phyloP scores from a whole-genome alignment of 2,888 invertebrate species.

The Ectobius pallidus region DNA sequence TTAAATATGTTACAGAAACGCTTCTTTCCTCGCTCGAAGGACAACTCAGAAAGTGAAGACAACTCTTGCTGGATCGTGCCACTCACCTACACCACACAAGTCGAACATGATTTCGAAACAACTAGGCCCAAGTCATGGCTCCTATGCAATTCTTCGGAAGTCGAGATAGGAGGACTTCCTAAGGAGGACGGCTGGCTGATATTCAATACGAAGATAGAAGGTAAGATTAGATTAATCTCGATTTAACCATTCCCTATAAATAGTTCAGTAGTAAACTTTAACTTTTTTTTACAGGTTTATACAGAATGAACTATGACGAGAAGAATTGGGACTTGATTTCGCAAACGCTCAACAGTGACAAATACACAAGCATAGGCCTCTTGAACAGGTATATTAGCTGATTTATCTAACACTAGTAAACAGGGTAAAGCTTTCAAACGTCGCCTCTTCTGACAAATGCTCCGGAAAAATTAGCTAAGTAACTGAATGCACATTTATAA shows the following conservation, averaged over 20 bases:
- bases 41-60: neutral
- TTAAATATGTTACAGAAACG: slow-evolving; percentile 10
- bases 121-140: slow-evolving; percentile 57
- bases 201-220: slow-evolving; percentile 75
- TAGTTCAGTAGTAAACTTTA: no score
- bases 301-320: slow-evolving; percentile 78
- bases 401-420: no score
- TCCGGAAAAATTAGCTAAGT: no score
- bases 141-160: slow-evolving; percentile 39
- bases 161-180: slow-evolving; percentile 52
- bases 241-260: no score
- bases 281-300: slow-evolving; percentile 49
- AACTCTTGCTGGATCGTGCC: slow-evolving; percentile 55
- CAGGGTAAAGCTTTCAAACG: no score
- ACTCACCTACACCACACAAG: slow-evolving; percentile 51
- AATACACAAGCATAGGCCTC: slow-evolving; percentile 63
- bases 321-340: slow-evolving; percentile 73
- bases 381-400: slow-evolving; percentile 60
- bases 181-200: slow-evolving; percentile 67
- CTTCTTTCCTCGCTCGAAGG: neutral
- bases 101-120: slow-evolving; percentile 50
- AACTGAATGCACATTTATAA: no score
- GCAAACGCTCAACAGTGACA: slow-evolving; percentile 61
- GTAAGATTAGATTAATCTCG: no score
- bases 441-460: no score